Conservation (phyloP, 2,113 vertebrate species). For the Clarias macrocephalus region DNA sequence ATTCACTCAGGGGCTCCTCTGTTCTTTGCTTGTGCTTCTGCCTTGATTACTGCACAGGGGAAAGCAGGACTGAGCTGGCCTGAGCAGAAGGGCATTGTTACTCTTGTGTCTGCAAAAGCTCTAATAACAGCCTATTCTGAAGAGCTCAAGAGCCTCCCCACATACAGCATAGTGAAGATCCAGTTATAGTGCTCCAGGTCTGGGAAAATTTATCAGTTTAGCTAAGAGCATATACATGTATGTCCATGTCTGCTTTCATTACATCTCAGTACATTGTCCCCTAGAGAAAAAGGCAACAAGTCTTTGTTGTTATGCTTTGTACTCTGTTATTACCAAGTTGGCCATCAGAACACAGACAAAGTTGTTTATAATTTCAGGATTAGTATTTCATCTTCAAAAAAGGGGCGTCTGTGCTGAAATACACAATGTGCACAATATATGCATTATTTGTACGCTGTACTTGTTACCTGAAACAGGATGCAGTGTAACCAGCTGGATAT, state of each 20-base stretch:
- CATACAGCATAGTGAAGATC: slow-evolving; percentile 24
- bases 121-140: slow-evolving; percentile 23
- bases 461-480: neutral
- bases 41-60: slow-evolving; percentile 42
- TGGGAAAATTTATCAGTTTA: slow-evolving; percentile 35
- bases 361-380: slow-evolving; percentile 1
- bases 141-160: slow-evolving; percentile 14
- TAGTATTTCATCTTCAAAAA: neutral
- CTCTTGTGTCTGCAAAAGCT: slow-evolving; percentile 21
- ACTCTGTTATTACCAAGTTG: neutral
- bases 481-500: neutral
- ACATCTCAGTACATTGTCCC: neutral
- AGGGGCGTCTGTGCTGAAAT: neutral
- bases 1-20: slow-evolving; percentile 24
- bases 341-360: slow-evolving; percentile 2
- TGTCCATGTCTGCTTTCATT: slow-evolving; percentile 36
- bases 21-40: slow-evolving; percentile 6
- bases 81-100: slow-evolving; percentile 47
- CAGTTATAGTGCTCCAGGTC: slow-evolving; percentile 29
- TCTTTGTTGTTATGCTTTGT: slow-evolving; percentile 6
- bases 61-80: slow-evolving; percentile 27
- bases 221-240: slow-evolving; percentile 19
- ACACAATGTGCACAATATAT: neutral
- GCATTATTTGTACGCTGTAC: neutral
- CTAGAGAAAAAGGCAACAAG: neutral